Percentiles rank a stretch among this genome's conserved stretches.
phyloP scores from a whole-genome alignment of 2,797 vertebrate species.

The Falco peregrinus region DNA sequence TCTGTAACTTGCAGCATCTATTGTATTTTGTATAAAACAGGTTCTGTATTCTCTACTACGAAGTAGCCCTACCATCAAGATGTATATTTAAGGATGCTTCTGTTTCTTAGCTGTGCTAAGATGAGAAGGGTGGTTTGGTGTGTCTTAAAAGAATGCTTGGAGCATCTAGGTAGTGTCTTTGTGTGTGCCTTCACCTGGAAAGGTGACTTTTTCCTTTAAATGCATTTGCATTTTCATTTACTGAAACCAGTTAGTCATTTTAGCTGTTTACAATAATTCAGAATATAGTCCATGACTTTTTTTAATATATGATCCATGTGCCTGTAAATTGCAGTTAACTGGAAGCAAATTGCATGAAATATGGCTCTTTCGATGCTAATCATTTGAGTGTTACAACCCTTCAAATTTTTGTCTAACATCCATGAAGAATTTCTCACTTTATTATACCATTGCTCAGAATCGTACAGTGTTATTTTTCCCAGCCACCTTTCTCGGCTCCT shows the following conservation, averaged over 20 bases:
- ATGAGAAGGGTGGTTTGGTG: background rate
- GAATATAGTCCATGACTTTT: background rate
- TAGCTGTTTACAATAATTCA: background rate
- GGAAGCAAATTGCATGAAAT: background rate
- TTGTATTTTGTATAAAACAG: background rate
- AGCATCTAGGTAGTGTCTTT: background rate
- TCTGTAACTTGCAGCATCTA: background rate
- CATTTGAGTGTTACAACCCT: background rate
- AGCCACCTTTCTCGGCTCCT: background rate
- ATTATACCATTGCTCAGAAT: background rate
- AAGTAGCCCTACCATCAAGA: background rate
- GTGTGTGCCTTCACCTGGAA: background rate
- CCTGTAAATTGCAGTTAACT: background rate
- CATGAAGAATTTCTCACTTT: background rate
- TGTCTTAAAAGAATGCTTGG: background rate
- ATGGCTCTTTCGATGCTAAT: background rate
- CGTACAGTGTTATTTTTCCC: background rate
- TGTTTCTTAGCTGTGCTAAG: background rate
- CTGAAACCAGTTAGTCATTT: background rate
- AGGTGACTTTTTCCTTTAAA: background rate
- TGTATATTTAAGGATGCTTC: background rate
- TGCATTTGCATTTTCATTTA: background rate
- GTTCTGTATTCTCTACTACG: background rate
- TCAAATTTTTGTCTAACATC: background rate
- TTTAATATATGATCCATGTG: background rate